Conservation (phyloP, 2,888 invertebrate species). For the Neria commutata region DNA sequence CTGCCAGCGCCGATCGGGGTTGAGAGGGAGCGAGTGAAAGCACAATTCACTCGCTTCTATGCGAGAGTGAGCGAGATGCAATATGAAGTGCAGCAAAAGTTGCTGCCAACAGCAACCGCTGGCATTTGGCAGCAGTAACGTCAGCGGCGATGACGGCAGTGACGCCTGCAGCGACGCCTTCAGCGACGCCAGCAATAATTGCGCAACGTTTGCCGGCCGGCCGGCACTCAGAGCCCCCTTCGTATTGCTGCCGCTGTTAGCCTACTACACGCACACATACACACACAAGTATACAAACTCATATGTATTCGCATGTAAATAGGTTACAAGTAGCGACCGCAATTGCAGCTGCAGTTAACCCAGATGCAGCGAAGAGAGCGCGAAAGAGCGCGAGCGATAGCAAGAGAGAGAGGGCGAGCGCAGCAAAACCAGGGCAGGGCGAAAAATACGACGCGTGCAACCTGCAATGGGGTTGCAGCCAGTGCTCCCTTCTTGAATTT, state of each 20-base stretch:
- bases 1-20: background rate
- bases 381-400: too few relatives aligned
- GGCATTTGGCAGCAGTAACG: background rate
- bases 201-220: conserved; percentile 51
- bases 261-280: background rate
- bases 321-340: too few relatives aligned
- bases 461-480: conserved; percentile 27
- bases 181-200: conserved; percentile 25
- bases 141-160: conserved; percentile 36
- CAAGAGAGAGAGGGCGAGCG: conserved; percentile 32
- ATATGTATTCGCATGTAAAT: background rate
- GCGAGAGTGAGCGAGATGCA: background rate
- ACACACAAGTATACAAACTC: conserved; percentile 17
- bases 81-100: background rate
- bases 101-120: background rate
- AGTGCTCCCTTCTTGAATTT: too few relatives aligned
- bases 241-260: background rate
- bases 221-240: conserved; percentile 40
- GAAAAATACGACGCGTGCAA: conserved; percentile 4
- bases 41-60: too few relatives aligned
- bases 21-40: conserved; percentile 6
- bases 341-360: background rate
- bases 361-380: too few relatives aligned
- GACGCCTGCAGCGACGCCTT: conserved; percentile 3
- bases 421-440: conserved; percentile 12